These are phyloP conservation scores for Melierax canorus DNA, from an alignment of 2,113 vertebrate species.

Conservation along the genomic window DNA sequence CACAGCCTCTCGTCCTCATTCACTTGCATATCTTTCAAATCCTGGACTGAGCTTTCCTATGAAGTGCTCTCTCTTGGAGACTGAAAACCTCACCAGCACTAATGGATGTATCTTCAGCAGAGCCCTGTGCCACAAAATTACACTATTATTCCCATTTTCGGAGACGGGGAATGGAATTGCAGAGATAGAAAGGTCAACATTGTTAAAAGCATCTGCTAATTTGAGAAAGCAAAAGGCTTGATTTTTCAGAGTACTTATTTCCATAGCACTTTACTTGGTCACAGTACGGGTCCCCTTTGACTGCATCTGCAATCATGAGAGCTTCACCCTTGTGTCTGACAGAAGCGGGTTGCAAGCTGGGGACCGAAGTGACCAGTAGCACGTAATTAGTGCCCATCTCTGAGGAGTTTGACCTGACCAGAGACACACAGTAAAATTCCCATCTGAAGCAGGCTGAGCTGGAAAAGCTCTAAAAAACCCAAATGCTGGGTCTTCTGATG, in stretches of 20 bases:
- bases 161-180: fast-evolving
- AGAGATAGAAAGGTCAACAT: not conserved
- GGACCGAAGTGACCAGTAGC: not conserved
- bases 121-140: not conserved
- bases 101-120: not conserved
- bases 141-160: not conserved
- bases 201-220: constrained; percentile 24
- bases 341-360: not conserved
- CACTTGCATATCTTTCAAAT: not conserved
- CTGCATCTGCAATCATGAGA: not conserved
- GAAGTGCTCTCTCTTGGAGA: not conserved
- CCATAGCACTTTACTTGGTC: not conserved
- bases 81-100: not conserved
- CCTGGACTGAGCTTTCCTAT: not conserved
- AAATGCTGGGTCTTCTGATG: not conserved
- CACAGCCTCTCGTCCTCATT: not conserved
- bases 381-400: not conserved
- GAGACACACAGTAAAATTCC: not conserved
- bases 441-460: not conserved
- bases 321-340: not conserved
- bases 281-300: not conserved
- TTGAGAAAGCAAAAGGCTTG: not conserved
- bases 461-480: not conserved
- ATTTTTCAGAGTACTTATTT: not conserved
- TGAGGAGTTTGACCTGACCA: not conserved